Base-by-base conservation (phyloP, 2,797 vertebrate species). In the Squalus acanthias region DNA sequence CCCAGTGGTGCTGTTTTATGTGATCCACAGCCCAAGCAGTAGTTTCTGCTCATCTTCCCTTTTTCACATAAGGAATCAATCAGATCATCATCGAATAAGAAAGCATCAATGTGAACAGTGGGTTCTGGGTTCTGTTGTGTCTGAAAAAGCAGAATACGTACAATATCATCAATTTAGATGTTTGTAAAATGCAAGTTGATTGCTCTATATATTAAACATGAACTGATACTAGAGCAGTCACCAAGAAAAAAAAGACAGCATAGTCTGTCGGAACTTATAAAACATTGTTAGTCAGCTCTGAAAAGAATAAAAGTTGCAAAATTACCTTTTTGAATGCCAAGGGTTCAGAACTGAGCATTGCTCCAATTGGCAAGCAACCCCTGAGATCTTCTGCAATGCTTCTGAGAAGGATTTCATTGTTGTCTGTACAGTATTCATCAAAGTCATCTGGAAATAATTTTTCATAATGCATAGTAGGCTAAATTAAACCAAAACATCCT, bases 61-160 rank as follows among this genome's bases (percentile, higher is more conserved):
- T 98, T 98, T 94, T 98, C 98, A 98, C 99, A 99, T 97, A 99
- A 98, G 96, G 97, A 97, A 97, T 99, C 99, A 97, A 99, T 97
- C 96, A 97, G 97, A 70, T 99, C 98, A 93, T 99, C 99, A 96
- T 99, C 98, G 96, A 99, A 99, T 97, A 99, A 98, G 97, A 99
- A 99, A 79, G 98, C 97, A 97, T 99, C 99, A 95, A 99, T 97
- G 33, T 99, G 99, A 96, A 98, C 97, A 15, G 98, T 98, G 5
- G 98, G 98, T 39, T 97, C 97, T 26, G 98, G 96, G 96, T 98
- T 98, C 96, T 98, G 98, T 96, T 97, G 97, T 96, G 99, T 98
- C 99, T 99, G 97, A 96, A 96, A 97, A 96, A 76, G 74, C 33
- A 76, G 33, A 76, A 76, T 76, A 76, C 26, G 26, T 26, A 29